Evolutionary conservation across 2,888 invertebrate genomes (phyloP).

Genomic region (Neoitamus cyanurus): DNA sequence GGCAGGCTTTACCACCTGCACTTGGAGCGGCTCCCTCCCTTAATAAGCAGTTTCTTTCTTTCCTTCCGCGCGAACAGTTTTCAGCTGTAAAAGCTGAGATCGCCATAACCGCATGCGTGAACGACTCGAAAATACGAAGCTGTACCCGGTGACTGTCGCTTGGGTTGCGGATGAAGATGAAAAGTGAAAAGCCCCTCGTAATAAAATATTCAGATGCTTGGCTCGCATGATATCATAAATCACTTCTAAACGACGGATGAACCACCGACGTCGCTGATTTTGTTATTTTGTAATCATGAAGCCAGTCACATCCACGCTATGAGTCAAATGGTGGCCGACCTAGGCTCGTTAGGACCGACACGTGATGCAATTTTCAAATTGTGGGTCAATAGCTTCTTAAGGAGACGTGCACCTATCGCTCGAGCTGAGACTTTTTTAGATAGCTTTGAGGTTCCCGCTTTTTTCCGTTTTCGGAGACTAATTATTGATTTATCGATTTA

Average conservation of each 20-base stretch:
- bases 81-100: not conserved
- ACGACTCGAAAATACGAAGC: not conserved
- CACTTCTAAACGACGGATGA: not conserved
- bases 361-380: not conserved
- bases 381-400: conserved; percentile 5
- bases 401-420: not conserved
- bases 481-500: no score
- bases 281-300: conserved; percentile 2
- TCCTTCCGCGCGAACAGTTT: not conserved
- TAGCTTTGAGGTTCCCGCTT: not conserved
- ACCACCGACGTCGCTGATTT: not conserved
- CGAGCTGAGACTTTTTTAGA: not conserved
- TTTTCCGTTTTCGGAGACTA: not conserved
- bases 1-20: not conserved
- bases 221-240: conserved; percentile 14
- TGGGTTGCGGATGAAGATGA: not conserved
- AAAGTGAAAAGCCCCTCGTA: conserved; percentile 15
- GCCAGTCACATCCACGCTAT: not conserved
- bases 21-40: not conserved
- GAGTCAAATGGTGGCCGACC: conserved; percentile 5
- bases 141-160: not conserved
- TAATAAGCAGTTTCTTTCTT: not conserved
- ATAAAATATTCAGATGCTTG: not conserved
- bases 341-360: not conserved
- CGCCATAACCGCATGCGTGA: not conserved